Conservation (phyloP, 2,888 invertebrate genomes). For the Zaprionus bogoriensis region DNA sequence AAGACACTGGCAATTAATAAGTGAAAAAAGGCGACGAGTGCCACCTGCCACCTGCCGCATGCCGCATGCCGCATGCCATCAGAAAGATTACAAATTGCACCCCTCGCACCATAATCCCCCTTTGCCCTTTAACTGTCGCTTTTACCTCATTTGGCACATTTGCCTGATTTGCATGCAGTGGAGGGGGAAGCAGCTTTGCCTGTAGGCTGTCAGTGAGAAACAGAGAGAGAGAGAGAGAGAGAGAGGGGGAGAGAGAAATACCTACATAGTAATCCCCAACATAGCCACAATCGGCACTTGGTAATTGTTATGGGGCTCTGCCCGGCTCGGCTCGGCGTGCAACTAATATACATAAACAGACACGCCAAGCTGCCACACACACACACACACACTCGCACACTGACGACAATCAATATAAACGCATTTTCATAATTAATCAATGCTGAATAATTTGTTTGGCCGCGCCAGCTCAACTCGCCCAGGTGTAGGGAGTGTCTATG, state of each 20-base stretch:
- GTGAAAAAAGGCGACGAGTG: constrained; percentile 56
- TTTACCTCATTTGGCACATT: constrained; percentile 42
- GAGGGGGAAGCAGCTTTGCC: no score
- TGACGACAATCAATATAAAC: constrained; percentile 72
- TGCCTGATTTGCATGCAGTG: constrained; percentile 51
- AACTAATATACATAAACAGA: constrained; percentile 68
- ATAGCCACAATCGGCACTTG: constrained; percentile 43
- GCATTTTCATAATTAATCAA: constrained; percentile 79
- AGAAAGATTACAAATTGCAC: constrained; percentile 43
- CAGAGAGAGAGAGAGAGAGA: neutral
- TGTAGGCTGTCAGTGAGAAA: no score
- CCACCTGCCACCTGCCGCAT: constrained; percentile 36
- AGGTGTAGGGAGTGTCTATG: neutral
- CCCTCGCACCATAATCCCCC: constrained; percentile 10
- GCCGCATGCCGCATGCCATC: neutral
- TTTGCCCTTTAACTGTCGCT: neutral
- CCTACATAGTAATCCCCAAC: constrained; percentile 65
- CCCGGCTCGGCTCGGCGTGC: constrained; percentile 13
- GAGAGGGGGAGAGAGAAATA: constrained; percentile 1
- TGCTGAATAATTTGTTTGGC: constrained; percentile 74
- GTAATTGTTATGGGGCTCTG: constrained; percentile 59
- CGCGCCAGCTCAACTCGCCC: constrained; percentile 32
- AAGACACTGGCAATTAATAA: constrained; percentile 78
- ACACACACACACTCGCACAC: constrained; percentile 8
- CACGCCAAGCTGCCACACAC: constrained; percentile 50